Evolutionary conservation across 1,140 invertebrate genomes (phyloP).

Genomic region (Doryteuthis pealeii): DNA sequence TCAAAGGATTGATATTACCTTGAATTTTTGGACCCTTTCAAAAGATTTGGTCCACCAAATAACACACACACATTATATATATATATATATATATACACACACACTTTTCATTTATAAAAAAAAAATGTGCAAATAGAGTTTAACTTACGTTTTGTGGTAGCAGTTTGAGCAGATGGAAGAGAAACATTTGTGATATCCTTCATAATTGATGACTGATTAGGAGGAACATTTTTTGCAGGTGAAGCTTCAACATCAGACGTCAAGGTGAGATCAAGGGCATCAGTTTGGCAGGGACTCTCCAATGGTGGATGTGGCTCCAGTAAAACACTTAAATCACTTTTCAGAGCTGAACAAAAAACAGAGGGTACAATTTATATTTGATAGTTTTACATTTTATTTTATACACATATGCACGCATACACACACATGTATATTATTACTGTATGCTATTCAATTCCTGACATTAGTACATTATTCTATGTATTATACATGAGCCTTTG

Average conservation of each 20-base stretch:
- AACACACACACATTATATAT: too few species aligned
- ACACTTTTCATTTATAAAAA: too few species aligned
- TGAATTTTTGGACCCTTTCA: too few species aligned
- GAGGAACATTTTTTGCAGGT: neutral
- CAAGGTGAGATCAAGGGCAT: conserved; percentile 26
- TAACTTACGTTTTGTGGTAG: too few species aligned
- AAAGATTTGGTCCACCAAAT: too few species aligned
- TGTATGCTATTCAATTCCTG: too few species aligned
- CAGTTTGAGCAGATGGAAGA: neutral
- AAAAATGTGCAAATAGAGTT: too few species aligned
- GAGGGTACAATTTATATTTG: neutral
- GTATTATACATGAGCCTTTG: neutral
- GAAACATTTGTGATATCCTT: neutral
- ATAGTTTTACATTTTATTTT: neutral
- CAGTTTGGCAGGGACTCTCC: conserved; percentile 29
- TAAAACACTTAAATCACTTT: conserved; percentile 44
- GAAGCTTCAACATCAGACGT: neutral
- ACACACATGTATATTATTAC: neutral
- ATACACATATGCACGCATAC: neutral
- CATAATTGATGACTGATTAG: neutral
- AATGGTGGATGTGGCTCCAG: conserved; percentile 43
- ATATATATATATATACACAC: too few species aligned
- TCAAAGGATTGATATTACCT: too few species aligned
- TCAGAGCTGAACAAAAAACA: conserved; percentile 31
- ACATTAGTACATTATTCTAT: too few species aligned